These are phyloP conservation scores for Petromus typicus DNA, from an alignment of 2,113 vertebrate species.

Conservation along the genomic window DNA sequence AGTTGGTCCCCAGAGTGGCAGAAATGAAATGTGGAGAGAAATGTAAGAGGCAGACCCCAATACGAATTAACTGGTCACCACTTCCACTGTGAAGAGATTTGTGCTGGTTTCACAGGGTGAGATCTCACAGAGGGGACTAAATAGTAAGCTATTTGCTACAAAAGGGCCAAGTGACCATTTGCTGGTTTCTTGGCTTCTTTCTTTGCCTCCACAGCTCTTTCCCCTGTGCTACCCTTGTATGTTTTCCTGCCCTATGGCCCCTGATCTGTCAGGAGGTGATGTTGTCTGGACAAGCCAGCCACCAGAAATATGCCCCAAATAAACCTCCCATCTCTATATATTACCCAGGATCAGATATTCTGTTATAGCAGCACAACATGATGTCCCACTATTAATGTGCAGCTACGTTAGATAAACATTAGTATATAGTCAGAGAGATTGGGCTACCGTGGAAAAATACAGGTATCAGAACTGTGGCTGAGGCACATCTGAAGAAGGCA, in stretches of 20 bases:
- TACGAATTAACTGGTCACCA: not conserved
- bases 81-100: not conserved
- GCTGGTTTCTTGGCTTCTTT: not conserved
- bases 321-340: not conserved
- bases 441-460: not conserved
- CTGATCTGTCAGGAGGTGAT: not conserved
- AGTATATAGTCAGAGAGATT: not conserved
- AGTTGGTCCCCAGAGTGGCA: not conserved
- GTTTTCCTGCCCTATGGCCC: not conserved
- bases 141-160: no score
- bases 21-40: not conserved
- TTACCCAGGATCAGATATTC: not conserved
- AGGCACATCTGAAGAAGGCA: not conserved
- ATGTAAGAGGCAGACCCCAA: not conserved
- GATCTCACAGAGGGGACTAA: not conserved
- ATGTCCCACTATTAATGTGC: not conserved
- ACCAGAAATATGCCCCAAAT: not conserved
- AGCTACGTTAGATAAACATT: not conserved
- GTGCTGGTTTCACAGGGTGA: not conserved
- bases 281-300: not conserved
- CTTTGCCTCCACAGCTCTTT: not conserved
- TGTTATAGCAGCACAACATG: not conserved
- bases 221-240: not conserved
- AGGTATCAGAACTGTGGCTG: not conserved
- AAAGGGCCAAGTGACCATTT: not conserved